Evolutionary conservation across 2,797 vertebrate genomes (phyloP), one percentile per base, ranked within the genome.

Genomic region (Siniperca scherzeri): DNA sequence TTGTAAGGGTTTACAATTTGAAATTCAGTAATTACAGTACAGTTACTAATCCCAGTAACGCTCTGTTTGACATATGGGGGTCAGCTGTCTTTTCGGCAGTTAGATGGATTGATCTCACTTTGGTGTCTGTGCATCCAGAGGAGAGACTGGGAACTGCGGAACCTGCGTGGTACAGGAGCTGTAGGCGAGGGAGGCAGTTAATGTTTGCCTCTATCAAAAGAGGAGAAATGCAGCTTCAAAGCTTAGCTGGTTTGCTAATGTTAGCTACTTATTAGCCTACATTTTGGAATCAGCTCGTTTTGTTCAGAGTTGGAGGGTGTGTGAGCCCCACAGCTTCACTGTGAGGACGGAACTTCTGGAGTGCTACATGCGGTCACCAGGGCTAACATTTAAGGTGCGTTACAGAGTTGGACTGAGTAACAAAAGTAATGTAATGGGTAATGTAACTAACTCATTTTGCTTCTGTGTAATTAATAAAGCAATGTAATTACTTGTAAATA

Each of bases 211-310:
- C 59, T 61, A 13, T 12, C 38, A 40, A 36, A 22, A 7, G 22
- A 52, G 33, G 61, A 40, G 50, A 69, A 69, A 70, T 42, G n/a
- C 38, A 61, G 44, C 71, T 48, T 72, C 19, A 46, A 56, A 56
- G 62, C 61, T 46, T 30, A 5, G 25, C 27, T 30, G 5, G 16
- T 42, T 74, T n/a, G 2, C 36, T 56, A 11, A 70, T 19, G 36
- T 70, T 55, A 17, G 52, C 10, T 40, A 40, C 33, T 38, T 14
- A 55, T 70, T 25, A 40, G 5, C 50, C 36, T 42, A 70, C 68
- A 70, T 70, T 56, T 36, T 36, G 36, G 30, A 30, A 30, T 53
- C 10, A 59, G 40, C 40, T 46, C 25, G 8, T 44, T 27, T 27
- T 21, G 19, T 33, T 60, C 7, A n/a, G 42, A 40, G n/a, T 40